Evolutionary conservation across 2,113 vertebrate species (phyloP).

Genomic region (Rattus norvegicus): GRCr8 NC_086035.1:60337001-60337500

Average conservation of each 20-base stretch:
- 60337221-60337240: background rate
- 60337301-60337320: background rate
- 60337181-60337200: background rate
- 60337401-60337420: background rate
- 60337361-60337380: background rate
- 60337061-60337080: background rate
- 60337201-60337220: background rate
- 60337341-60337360: background rate
- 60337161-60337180: background rate
- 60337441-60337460: background rate
- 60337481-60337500: background rate
- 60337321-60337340: background rate
- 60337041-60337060: background rate
- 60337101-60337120: background rate
- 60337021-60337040: background rate
- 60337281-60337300: background rate
- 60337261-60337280: background rate
- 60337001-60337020: background rate
- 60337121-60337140: background rate
- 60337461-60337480: background rate
- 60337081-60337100: background rate
- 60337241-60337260: background rate
- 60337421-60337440: background rate
- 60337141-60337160: background rate
- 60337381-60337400: background rate